Percentiles rank a stretch among this genome's conserved stretches.
Conservation (phyloP, 1,140 invertebrate genomes). For the Choristoneura fumiferana region DNA sequence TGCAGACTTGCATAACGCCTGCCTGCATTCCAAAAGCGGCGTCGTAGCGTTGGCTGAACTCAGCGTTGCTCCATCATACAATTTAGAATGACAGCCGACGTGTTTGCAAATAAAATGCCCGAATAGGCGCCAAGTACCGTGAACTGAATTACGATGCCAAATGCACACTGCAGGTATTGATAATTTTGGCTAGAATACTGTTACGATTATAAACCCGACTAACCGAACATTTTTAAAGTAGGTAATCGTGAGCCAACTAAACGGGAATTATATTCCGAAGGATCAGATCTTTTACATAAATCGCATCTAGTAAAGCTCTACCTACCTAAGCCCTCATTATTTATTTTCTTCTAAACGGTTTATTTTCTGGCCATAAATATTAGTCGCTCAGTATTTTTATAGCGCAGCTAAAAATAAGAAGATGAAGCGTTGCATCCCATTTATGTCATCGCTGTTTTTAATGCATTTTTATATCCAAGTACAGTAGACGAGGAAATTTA, state of each 20-base stretch:
- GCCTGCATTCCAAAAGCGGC: conserved; percentile 14
- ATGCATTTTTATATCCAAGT: neutral
- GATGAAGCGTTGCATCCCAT: neutral
- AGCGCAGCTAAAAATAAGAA: neutral
- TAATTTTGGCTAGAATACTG: neutral
- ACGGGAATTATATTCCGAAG: too few relatives aligned
- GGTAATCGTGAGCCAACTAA: too few relatives aligned
- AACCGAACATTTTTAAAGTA: too few relatives aligned
- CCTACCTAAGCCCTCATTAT: neutral
- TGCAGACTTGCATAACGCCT: conserved; percentile 10
- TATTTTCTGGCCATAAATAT: neutral
- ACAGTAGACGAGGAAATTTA: too few relatives aligned
- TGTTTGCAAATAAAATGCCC: conserved; percentile 43
- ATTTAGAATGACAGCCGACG: conserved; percentile 42
- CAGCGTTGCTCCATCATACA: conserved; percentile 35
- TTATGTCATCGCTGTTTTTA: neutral
- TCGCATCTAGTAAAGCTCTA: neutral
- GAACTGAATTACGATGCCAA: conserved; percentile 48
- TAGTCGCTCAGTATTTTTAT: neutral
- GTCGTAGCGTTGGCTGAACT: conserved; percentile 1
- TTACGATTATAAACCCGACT: neutral
- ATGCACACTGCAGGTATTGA: conserved; percentile 41
- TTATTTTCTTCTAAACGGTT: neutral
- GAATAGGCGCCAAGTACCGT: conserved; percentile 43
- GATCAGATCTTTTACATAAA: conserved; percentile 4